Conservation (phyloP, 2,113 vertebrate genomes). For the Psilopogon haemacephalus region DNA sequence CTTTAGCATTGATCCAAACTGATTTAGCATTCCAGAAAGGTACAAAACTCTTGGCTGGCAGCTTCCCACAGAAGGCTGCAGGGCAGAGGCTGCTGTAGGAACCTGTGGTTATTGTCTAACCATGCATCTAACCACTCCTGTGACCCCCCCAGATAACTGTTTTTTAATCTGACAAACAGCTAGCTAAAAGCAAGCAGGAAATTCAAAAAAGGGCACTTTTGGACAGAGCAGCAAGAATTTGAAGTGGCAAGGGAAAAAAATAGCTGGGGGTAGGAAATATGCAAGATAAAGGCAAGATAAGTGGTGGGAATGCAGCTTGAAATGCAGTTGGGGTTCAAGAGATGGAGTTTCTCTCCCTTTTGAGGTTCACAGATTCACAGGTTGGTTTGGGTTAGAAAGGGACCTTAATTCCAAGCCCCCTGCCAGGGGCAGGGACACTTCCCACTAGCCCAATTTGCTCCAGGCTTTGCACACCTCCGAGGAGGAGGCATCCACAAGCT, state of each 20-base stretch:
- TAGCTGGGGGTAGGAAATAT: not conserved
- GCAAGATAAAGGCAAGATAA: not conserved
- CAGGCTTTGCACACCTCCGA: too few relatives aligned
- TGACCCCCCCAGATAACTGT: not conserved
- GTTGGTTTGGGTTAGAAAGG: too few relatives aligned
- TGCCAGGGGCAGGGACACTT: too few relatives aligned
- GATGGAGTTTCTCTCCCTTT: not conserved
- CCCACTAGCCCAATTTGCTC: too few relatives aligned
- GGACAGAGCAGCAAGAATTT: not conserved
- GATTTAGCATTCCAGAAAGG: not conserved
- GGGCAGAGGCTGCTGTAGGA: not conserved
- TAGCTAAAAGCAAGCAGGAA: not conserved
- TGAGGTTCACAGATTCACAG: not conserved
- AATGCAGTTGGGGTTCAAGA: not conserved
- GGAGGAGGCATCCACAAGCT: too few relatives aligned
- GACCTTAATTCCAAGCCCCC: too few relatives aligned
- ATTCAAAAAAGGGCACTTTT: not conserved
- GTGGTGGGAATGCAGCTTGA: not conserved
- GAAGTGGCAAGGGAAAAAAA: not conserved
- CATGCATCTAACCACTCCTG: fast-evolving
- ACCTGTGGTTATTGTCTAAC: not conserved
- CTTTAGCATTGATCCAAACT: not conserved
- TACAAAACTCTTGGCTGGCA: not conserved
- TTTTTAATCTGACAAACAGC: not conserved
- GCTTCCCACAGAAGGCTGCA: not conserved